These are phyloP conservation scores for Lissocephala sabroskyi DNA, from an alignment of 2,888 invertebrate genomes.

Conservation along the genomic window DNA sequence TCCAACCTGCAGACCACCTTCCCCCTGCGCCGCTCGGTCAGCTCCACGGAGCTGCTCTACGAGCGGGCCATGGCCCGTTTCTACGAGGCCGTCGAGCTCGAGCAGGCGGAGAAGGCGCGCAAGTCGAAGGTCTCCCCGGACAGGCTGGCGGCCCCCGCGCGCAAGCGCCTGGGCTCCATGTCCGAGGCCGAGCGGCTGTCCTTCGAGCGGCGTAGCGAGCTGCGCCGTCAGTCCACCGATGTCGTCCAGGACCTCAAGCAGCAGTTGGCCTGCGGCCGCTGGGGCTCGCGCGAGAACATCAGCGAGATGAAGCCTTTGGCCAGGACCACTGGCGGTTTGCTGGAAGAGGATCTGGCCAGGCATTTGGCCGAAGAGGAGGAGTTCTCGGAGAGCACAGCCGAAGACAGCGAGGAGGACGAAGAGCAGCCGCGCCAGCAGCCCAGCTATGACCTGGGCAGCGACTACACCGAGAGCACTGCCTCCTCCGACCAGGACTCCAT, in stretches of 20 bases:
- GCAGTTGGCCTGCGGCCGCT: slow-evolving; percentile 45
- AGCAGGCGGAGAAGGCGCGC: slow-evolving; percentile 77
- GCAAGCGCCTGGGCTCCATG: slow-evolving; percentile 74
- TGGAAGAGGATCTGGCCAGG: slow-evolving; percentile 15
- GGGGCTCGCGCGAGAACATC: slow-evolving; percentile 68
- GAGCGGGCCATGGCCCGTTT: slow-evolving; percentile 87
- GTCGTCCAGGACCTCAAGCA: slow-evolving; percentile 53
- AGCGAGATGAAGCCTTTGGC: slow-evolving; percentile 34
- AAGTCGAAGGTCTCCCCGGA: slow-evolving; percentile 58
- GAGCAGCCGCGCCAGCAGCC: slow-evolving; percentile 41
- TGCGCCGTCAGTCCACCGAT: slow-evolving; percentile 74
- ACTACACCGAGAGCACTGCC: slow-evolving; percentile 78
- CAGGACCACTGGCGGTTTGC: slow-evolving; percentile 32
- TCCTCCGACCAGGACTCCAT: slow-evolving; percentile 74
- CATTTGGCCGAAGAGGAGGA: slow-evolving; percentile 33
- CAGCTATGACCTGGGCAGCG: slow-evolving; percentile 75
- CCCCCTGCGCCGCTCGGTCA: slow-evolving; percentile 80
- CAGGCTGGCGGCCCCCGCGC: slow-evolving; percentile 40
- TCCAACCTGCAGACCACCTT: slow-evolving; percentile 73
- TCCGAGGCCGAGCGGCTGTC: slow-evolving; percentile 73
- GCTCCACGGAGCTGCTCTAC: slow-evolving; percentile 87
- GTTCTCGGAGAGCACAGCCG: slow-evolving; percentile 64
- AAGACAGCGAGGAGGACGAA: slow-evolving; percentile 48
- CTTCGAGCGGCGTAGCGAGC: slow-evolving; percentile 73
- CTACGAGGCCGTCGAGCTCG: slow-evolving; percentile 83